Percentiles rank a stretch among this genome's conserved stretches.
Conservation (phyloP, 2,113 vertebrate genomes). For the Gymnorhina tibicen region DNA sequence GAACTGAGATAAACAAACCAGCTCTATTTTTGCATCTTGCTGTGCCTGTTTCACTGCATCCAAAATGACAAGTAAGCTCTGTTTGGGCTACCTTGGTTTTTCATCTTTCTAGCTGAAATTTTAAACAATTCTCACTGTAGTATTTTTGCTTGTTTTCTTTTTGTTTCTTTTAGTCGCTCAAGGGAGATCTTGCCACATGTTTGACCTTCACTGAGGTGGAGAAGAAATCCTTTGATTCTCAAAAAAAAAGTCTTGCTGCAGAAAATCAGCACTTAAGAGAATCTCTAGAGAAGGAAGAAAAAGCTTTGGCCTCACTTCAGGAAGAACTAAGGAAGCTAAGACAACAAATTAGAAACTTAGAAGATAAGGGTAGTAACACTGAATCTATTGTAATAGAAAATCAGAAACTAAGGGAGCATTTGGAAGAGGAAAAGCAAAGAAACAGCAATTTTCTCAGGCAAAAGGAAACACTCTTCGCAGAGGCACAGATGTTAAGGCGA, state of each 20-base stretch:
- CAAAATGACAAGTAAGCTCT: not conserved
- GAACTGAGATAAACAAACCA: not conserved
- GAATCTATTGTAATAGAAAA: slow-evolving; percentile 82
- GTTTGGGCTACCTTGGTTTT: not conserved
- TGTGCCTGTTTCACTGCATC: not conserved
- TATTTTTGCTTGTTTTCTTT: not conserved
- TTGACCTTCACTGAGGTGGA: slow-evolving; percentile 74
- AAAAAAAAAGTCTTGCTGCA: slow-evolving; percentile 72
- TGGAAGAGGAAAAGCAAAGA: slow-evolving; percentile 83
- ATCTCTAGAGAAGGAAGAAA: slow-evolving; percentile 83
- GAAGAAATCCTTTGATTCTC: slow-evolving; percentile 72
- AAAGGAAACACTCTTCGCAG: slow-evolving; percentile 77
- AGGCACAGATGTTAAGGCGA: slow-evolving; percentile 79
- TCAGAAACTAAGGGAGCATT: slow-evolving; percentile 81
- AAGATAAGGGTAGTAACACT: slow-evolving; percentile 73
- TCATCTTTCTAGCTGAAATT: slow-evolving; percentile 60
- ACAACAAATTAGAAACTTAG: slow-evolving; percentile 79
- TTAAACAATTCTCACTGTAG: not conserved
- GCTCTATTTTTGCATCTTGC: slow-evolving; percentile 11
- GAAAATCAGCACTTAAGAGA: slow-evolving; percentile 84
- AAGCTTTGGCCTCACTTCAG: slow-evolving; percentile 78
- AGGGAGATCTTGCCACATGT: slow-evolving; percentile 72
- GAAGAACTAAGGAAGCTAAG: slow-evolving; percentile 83
- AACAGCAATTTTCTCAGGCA: slow-evolving; percentile 76
- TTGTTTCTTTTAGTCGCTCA: slow-evolving; percentile 70